These are phyloP conservation scores for Cynodonichthys magdalenae DNA, from an alignment of 2,797 vertebrate genomes.

Conservation along the genomic window DNA sequence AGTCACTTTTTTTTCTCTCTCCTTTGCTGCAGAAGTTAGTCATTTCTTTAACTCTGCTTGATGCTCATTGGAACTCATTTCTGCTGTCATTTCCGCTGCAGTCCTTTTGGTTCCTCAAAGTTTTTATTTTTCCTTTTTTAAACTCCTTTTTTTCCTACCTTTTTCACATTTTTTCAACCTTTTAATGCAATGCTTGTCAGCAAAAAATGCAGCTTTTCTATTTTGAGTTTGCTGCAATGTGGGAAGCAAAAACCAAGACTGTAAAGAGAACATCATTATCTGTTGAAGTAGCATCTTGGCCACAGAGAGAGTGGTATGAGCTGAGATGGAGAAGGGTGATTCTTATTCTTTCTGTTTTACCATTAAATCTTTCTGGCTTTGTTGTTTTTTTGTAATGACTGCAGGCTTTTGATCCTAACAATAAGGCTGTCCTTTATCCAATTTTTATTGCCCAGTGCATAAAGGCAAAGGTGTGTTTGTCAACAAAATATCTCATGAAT, in stretches of 20 bases:
- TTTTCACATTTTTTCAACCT: slow-evolving; percentile 3
- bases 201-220: slow-evolving; percentile 35
- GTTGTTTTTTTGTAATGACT: background rate
- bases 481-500: too few species aligned
- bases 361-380: background rate
- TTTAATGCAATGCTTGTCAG: slow-evolving; percentile 27
- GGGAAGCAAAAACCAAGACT: slow-evolving; percentile 12
- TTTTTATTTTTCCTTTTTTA: background rate
- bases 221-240: slow-evolving; percentile 28
- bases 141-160: slow-evolving; percentile 3
- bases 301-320: slow-evolving; percentile 1
- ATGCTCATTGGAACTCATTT: slow-evolving; percentile 3
- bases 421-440: background rate
- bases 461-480: too few species aligned
- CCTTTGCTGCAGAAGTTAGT: slow-evolving; percentile 33
- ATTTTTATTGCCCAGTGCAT: too few species aligned
- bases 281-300: slow-evolving; percentile 32
- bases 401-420: background rate
- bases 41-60: slow-evolving; percentile 4
- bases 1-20: slow-evolving; percentile 1
- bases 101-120: background rate
- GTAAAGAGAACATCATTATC: slow-evolving; percentile 24
- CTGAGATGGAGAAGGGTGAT: slow-evolving; percentile 4
- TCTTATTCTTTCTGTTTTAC: background rate
- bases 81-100: background rate